Conservation (phyloP, 2,113 vertebrate genomes). For the Alligator sinensis region DNA sequence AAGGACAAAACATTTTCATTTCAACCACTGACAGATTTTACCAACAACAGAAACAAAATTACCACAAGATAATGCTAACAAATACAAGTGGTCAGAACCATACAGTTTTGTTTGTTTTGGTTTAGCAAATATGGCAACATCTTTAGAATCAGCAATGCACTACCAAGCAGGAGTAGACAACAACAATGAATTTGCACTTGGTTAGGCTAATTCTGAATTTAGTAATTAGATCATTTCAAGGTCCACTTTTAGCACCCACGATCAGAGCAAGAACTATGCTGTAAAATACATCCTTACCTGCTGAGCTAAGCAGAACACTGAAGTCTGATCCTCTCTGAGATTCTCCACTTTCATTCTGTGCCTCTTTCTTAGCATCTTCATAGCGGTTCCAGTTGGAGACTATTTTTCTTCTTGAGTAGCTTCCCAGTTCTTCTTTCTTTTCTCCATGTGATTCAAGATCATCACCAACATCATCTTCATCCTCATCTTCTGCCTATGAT, state of each 20-base stretch:
- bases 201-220: neutral
- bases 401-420: conserved; percentile 90
- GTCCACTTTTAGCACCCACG: neutral
- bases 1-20: neutral
- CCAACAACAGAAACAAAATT: neutral
- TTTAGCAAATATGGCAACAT: too few relatives aligned
- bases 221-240: neutral
- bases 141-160: too few relatives aligned
- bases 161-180: neutral
- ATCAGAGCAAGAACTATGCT: neutral
- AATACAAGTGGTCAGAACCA: neutral
- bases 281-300: conserved; percentile 81
- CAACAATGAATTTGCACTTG: neutral
- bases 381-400: conserved; percentile 94
- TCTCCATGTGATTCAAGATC: conserved; percentile 71
- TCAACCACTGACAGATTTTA: neutral
- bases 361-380: conserved; percentile 81
- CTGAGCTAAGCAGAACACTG: conserved; percentile 87
- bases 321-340: conserved; percentile 90
- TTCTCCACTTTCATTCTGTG: conserved; percentile 75
- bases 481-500: conserved; percentile 52
- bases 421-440: conserved; percentile 71
- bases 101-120: neutral
- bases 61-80: neutral
- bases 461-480: conserved; percentile 54